phyloP scores from a whole-genome alignment of 1,140 invertebrate species.

The Bombus haemorrhoidalis region DNA sequence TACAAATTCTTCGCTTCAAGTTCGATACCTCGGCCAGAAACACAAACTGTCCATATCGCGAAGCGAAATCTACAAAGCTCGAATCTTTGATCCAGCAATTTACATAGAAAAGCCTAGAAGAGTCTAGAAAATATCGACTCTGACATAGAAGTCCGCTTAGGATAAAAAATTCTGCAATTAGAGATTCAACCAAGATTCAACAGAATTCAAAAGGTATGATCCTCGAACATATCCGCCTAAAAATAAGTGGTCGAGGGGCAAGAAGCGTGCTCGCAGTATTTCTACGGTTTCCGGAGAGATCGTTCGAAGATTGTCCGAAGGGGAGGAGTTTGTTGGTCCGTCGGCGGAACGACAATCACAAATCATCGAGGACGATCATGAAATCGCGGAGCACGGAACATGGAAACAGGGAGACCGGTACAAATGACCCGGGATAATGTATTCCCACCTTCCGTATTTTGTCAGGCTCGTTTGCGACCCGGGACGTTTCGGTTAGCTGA shows the following conservation, averaged over 20 bases:
- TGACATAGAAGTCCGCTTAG: not conserved
- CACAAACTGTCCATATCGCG: too few relatives aligned
- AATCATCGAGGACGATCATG: slow-evolving; percentile 41
- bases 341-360: slow-evolving; percentile 34
- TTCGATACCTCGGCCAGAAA: too few relatives aligned
- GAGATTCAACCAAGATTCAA: not conserved
- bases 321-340: not conserved
- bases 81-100: too few relatives aligned
- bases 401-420: slow-evolving; percentile 68
- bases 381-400: slow-evolving; percentile 45
- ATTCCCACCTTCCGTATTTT: slow-evolving; percentile 78
- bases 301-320: not conserved
- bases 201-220: not conserved
- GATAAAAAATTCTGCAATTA: too few relatives aligned
- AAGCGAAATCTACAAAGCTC: too few relatives aligned
- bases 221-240: too few relatives aligned
- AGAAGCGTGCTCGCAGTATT: not conserved
- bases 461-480: slow-evolving; percentile 76
- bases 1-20: too few relatives aligned
- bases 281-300: not conserved
- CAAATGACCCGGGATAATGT: slow-evolving; percentile 73
- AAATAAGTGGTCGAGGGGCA: not conserved
- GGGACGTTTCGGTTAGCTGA: slow-evolving; percentile 72
- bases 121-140: too few relatives aligned
- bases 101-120: too few relatives aligned